phyloP scores from a whole-genome alignment of 2,888 invertebrate species.

The Aquatica leii region DNA sequence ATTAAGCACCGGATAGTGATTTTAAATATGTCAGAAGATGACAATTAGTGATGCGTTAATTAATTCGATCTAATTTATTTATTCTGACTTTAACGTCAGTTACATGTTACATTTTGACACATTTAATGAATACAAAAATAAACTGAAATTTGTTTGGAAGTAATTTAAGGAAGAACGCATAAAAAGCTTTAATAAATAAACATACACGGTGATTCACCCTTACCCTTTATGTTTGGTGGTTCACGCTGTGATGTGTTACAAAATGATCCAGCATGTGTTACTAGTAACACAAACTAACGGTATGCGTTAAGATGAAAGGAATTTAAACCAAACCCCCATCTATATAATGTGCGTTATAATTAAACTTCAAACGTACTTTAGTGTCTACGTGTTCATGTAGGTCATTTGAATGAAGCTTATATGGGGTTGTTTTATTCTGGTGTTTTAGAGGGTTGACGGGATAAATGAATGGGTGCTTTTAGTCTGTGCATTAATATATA shows the following conservation, averaged over 20 bases:
- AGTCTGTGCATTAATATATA: too few species aligned
- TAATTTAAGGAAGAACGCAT: neutral
- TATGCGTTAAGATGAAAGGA: neutral
- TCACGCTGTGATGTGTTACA: slow-evolving; percentile 15
- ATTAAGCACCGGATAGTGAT: too few species aligned
- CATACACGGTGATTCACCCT: slow-evolving; percentile 12
- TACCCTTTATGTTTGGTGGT: slow-evolving; percentile 1
- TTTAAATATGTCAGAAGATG: too few species aligned
- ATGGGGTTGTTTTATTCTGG: too few species aligned
- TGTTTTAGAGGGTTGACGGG: too few species aligned
- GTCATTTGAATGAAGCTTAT: too few species aligned
- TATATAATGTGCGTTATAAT: neutral
- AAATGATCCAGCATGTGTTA: slow-evolving; percentile 10
- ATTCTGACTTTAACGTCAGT: too few species aligned
- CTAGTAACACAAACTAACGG: neutral
- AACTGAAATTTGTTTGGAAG: neutral
- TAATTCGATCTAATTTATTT: too few species aligned
- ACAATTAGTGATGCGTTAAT: too few species aligned
- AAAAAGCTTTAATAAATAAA: slow-evolving; percentile 7
- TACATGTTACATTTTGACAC: neutral
- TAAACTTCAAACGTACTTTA: slow-evolving; percentile 4
- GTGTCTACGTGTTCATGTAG: neutral
- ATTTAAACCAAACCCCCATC: neutral
- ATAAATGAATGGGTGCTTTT: too few species aligned
- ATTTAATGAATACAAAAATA: neutral